phyloP scores from a whole-genome alignment of 2,888 invertebrate species.

The Erpobdella octoculata region DNA sequence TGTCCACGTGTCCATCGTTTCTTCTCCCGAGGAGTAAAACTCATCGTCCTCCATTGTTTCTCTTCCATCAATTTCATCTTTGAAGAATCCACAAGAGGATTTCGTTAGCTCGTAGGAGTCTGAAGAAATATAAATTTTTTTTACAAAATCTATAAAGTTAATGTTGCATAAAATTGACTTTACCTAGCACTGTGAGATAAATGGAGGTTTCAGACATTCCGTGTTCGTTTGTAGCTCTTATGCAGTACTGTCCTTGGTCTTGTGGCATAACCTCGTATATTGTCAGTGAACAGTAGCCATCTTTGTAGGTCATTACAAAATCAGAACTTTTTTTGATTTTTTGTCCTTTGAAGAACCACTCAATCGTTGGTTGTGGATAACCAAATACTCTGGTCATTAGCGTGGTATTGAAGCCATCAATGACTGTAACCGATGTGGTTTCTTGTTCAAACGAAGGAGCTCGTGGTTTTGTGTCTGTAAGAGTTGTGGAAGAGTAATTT shows the following conservation, averaged over 20 bases:
- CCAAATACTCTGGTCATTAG: slow-evolving; percentile 14
- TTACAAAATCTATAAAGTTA: neutral
- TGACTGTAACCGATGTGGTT: slow-evolving; percentile 18
- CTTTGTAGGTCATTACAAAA: slow-evolving; percentile 16
- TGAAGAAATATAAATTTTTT: neutral
- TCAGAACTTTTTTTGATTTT: slow-evolving; percentile 7
- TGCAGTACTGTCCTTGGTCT: slow-evolving; percentile 19
- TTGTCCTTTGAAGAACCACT: slow-evolving; percentile 12
- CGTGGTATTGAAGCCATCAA: slow-evolving; percentile 19
- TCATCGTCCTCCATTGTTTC: slow-evolving; percentile 19
- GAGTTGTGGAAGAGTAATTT: neutral
- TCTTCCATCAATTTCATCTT: neutral
- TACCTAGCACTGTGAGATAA: slow-evolving; percentile 23
- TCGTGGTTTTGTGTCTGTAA: neutral
- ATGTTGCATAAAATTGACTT: too few species aligned
- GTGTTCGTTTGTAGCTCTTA: slow-evolving; percentile 14
- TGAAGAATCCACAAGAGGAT: neutral
- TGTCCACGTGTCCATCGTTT: slow-evolving; percentile 23
- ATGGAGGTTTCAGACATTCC: slow-evolving; percentile 9
- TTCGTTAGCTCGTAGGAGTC: slow-evolving; percentile 12
- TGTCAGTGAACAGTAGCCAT: slow-evolving; percentile 13
- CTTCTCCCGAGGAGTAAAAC: slow-evolving; percentile 25
- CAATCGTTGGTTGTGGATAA: slow-evolving; percentile 2
- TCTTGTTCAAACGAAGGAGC: slow-evolving; percentile 18
- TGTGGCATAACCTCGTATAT: slow-evolving; percentile 17